Base-by-base conservation (phyloP, 2,113 vertebrate species). In the Oxyruncus cristatus region DNA sequence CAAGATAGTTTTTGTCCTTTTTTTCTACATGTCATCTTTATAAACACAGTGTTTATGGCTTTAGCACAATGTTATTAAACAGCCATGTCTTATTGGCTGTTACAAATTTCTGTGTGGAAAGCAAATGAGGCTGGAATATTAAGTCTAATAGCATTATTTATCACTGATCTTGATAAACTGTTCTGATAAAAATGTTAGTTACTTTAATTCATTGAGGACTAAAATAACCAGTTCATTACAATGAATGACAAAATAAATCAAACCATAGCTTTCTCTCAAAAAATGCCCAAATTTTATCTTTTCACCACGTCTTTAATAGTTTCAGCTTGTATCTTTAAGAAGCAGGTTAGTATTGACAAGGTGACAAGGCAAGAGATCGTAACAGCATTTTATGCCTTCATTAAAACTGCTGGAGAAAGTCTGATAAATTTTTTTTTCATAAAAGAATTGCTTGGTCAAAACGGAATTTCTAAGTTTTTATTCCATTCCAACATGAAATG, bases 91-190 rank as follows among this genome's bases (percentile, higher is more conserved):
- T 92, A 77, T 41, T 80, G 50, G 28, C 30, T 71, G 18, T 73
- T 92, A 89, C 8, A 28, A 81, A 95, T 80, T 91, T 83, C 33
- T 82, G 27, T 80, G 55, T 89, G 32, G 72, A 95, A 97, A 96
- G 80, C 33, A 95, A 96, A 93, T 88, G 84, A 94, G 67, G 62
- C 59, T 91, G 75, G 53, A 74, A 37, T 85, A 91, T 85, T 96
- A 89, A 78, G 49, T 88, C 61, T 92, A 96, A 93, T 96, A 96
- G 63, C 20, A 75, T 72, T 95, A 94, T 95, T 97, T 93, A 82
- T 95, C 66, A 85, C 50, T 74, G 63, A 91, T 78, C 85, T 80
- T 92, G 91, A 95, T 77, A 74, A 93, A 93, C 27, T 61, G 12
- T 70, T 77, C 62, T 88, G 84, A 92, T 94, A 94, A 93, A 91